Percentiles rank a stretch among this genome's conserved stretches.
These are phyloP conservation scores for Amphipyra berbera DNA, from an alignment of 2,888 invertebrate genomes.

Conservation along the genomic window DNA sequence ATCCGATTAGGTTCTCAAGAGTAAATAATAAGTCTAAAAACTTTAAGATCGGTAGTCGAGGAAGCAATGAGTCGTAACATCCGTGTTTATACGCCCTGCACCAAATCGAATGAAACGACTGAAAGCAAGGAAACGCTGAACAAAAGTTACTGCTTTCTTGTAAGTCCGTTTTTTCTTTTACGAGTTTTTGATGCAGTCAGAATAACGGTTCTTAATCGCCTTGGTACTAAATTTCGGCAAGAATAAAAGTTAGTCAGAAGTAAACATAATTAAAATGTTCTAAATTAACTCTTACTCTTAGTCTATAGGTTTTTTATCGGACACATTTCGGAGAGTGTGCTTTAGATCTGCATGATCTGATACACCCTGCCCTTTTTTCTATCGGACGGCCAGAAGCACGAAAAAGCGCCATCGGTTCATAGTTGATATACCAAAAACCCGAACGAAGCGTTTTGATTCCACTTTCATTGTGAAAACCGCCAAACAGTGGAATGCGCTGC, in stretches of 20 bases:
- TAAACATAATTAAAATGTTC: no score
- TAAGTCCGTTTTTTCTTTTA: slow-evolving; percentile 17
- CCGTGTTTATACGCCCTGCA: slow-evolving; percentile 36
- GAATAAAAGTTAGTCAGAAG: not conserved
- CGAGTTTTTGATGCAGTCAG: slow-evolving; percentile 30
- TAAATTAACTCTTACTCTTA: not conserved
- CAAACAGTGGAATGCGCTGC: no score
- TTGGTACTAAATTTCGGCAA: not conserved
- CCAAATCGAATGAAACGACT: slow-evolving; percentile 30
- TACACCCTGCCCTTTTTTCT: no score
- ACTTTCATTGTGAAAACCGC: no score
- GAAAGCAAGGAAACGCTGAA: slow-evolving; percentile 12
- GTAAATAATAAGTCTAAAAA: slow-evolving; percentile 17
- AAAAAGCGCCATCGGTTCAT: no score
- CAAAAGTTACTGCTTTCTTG: slow-evolving; percentile 21
- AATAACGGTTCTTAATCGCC: slow-evolving; percentile 30
- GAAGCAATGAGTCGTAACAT: slow-evolving; percentile 37
- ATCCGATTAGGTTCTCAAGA: slow-evolving; percentile 22
- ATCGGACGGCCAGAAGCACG: no score
- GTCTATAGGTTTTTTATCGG: no score
- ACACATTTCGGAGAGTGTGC: no score
- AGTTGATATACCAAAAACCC: no score
- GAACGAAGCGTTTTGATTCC: no score
- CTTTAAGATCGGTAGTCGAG: slow-evolving; percentile 22
- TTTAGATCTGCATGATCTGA: no score